Conservation (phyloP, 2,113 vertebrate species). For the Grammomys surdaster region DNA sequence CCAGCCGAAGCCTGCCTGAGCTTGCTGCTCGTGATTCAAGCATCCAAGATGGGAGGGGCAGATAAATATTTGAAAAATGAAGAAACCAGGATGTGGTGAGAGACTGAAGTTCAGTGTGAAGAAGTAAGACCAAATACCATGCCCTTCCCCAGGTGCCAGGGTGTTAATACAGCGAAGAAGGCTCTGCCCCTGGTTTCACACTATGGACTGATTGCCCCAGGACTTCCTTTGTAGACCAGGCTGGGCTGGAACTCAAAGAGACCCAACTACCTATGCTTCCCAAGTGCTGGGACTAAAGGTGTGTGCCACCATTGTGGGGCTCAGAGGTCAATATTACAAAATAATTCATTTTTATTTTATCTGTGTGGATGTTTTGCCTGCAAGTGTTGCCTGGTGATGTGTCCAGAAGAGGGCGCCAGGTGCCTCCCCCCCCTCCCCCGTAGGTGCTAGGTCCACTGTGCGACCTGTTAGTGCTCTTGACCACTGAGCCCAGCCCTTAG, state of each 20-base stretch:
- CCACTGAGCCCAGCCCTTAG: neutral
- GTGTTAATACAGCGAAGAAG: neutral
- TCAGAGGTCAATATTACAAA: neutral
- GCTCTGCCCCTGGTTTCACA: neutral
- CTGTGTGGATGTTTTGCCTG: neutral
- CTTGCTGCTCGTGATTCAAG: neutral
- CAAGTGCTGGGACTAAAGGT: neutral
- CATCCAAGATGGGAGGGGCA: neutral
- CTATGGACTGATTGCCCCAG: neutral
- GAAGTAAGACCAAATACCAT: neutral
- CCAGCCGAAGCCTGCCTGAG: neutral
- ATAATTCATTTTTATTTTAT: neutral
- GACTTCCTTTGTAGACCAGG: neutral
- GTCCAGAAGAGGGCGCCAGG: neutral
- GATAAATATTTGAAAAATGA: conserved; percentile 43
- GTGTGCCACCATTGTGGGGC: neutral
- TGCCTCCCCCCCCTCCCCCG: neutral
- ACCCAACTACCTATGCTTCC: neutral
- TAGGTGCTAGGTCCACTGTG: neutral
- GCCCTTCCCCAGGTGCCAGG: neutral
- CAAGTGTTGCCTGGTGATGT: neutral
- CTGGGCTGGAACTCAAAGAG: neutral
- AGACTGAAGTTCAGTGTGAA: neutral
- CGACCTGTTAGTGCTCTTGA: neutral
- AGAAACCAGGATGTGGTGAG: neutral